phyloP scores from a whole-genome alignment of 2,113 vertebrate genomes.

The Pithys albifrons region DNA sequence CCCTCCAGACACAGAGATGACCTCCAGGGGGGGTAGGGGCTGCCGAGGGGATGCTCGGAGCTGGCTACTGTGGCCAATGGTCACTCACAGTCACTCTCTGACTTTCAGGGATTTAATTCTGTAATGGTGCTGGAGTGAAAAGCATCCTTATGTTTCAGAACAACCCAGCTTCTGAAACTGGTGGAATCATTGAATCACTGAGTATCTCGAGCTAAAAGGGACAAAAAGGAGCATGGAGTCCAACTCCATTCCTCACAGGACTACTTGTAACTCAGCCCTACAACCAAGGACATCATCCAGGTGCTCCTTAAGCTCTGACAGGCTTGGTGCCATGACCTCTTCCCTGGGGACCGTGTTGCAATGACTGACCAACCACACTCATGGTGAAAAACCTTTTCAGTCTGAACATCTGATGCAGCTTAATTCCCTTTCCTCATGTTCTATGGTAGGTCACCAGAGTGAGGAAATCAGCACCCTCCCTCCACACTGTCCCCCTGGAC shows the following conservation, averaged over 20 bases:
- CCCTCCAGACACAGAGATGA: background rate
- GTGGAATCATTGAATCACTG: rapidly evolving
- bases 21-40: rapidly evolving
- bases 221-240: rapidly evolving
- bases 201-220: background rate
- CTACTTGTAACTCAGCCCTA: background rate
- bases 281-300: rapidly evolving
- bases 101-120: background rate
- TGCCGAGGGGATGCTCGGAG: background rate
- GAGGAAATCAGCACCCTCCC: background rate
- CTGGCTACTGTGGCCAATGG: rapidly evolving
- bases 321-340: background rate
- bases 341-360: background rate
- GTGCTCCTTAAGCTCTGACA: background rate
- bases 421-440: too few species aligned
- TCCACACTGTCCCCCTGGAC: background rate
- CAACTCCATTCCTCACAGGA: background rate
- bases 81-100: rapidly evolving
- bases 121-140: background rate
- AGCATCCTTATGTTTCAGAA: background rate
- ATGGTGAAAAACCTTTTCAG: background rate
- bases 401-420: background rate
- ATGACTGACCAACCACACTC: too few species aligned
- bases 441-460: background rate
- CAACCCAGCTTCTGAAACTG: background rate